A percentile compares a stretch with the other conserved stretches of the same genome.
phyloP scores from a whole-genome alignment of 2,797 vertebrate genomes.

The Rhynchotus rufescens region DNA sequence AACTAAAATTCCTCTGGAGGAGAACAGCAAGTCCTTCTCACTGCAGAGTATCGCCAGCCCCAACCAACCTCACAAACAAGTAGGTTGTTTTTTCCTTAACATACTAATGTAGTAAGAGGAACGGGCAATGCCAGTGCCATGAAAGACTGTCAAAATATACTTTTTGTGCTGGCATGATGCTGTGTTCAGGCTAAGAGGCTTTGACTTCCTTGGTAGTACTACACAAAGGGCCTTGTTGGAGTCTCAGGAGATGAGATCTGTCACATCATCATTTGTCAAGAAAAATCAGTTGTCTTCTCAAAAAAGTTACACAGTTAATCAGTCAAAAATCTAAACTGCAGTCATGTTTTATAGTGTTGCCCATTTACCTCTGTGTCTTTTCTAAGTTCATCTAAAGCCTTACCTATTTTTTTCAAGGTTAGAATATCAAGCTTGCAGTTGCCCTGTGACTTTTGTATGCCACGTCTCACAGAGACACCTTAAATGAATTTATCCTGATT shows the following conservation, averaged over 20 bases:
- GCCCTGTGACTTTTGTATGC: not conserved
- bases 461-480: not conserved
- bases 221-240: not conserved
- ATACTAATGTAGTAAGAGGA: not conserved
- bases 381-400: not conserved
- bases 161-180: not conserved
- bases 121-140: not conserved
- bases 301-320: not conserved
- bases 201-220: not conserved
- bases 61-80: not conserved
- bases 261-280: not conserved
- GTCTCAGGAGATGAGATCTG: not conserved
- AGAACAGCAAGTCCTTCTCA: not conserved
- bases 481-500: constrained; percentile 38
- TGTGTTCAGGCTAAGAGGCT: not conserved
- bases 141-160: not conserved
- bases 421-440: not conserved
- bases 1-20: not conserved
- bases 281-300: not conserved
- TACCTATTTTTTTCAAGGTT: not conserved
- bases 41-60: not conserved
- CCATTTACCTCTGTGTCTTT: not conserved
- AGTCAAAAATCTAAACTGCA: not conserved
- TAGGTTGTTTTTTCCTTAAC: not conserved
- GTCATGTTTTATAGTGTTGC: not conserved